These are phyloP conservation scores for Symphodus melops DNA, from an alignment of 2,113 vertebrate genomes.

Conservation along the genomic window DNA sequence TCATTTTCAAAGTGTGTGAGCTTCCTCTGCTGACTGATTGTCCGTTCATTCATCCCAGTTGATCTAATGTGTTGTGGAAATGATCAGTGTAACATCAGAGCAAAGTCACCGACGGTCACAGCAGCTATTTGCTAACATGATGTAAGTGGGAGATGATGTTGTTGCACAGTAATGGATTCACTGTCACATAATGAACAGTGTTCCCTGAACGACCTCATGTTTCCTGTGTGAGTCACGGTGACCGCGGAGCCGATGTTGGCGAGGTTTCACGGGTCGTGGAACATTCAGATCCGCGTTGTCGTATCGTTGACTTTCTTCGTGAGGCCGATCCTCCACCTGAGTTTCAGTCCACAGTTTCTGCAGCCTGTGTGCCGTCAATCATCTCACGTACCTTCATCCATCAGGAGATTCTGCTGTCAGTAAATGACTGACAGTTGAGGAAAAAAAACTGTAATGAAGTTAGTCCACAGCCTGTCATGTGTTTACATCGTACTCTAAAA, in stretches of 20 bases:
- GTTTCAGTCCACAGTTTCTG: neutral
- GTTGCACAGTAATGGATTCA: neutral
- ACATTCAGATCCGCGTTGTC: too few relatives aligned
- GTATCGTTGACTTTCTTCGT: too few relatives aligned
- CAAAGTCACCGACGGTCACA: neutral
- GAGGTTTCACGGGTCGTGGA: neutral
- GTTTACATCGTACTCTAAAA: too few relatives aligned
- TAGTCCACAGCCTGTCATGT: too few relatives aligned
- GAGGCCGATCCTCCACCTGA: too few relatives aligned
- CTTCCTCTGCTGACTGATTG: slow-evolving; percentile 1
- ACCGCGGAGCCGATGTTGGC: neutral
- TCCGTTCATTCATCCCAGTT: slow-evolving; percentile 41
- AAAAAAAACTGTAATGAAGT: neutral
- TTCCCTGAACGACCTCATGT: neutral
- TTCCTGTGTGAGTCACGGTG: neutral
- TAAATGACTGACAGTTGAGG: too few relatives aligned
- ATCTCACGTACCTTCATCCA: neutral
- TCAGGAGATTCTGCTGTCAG: neutral
- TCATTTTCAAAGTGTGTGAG: neutral
- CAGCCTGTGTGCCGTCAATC: neutral
- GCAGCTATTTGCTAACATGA: slow-evolving; percentile 3
- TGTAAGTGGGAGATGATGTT: neutral
- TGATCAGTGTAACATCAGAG: neutral
- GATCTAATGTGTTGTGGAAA: slow-evolving; percentile 32
- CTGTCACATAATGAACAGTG: slow-evolving; percentile 1